Percentiles rank a stretch among this genome's conserved stretches.
Conservation (phyloP, 2,113 vertebrate species). For the Cathartes aura region DNA sequence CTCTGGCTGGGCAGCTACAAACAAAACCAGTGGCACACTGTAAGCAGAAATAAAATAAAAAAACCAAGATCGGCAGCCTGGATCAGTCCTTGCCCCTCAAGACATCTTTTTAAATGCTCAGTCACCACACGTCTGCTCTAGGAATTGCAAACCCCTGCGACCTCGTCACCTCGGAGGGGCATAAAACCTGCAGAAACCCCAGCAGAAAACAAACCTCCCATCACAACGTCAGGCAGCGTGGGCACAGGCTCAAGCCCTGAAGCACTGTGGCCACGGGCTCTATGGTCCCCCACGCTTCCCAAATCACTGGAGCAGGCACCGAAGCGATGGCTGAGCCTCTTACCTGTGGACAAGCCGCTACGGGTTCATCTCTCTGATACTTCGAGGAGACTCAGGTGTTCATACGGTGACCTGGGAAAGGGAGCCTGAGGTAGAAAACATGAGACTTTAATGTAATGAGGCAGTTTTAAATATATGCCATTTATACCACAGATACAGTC, state of each 20-base stretch:
- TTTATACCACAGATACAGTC: neutral
- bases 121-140: rapidly evolving
- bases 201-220: rapidly evolving
- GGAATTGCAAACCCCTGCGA: neutral
- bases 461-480: neutral
- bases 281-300: rapidly evolving
- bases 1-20: neutral
- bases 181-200: rapidly evolving
- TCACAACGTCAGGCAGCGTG: rapidly evolving
- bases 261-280: rapidly evolving
- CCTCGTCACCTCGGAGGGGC: rapidly evolving
- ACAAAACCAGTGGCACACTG: neutral
- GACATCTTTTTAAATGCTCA: neutral
- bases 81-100: neutral
- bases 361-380: neutral
- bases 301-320: rapidly evolving
- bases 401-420: neutral
- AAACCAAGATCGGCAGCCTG: rapidly evolving
- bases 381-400: neutral
- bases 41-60: neutral
- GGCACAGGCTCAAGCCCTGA: neutral
- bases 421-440: neutral
- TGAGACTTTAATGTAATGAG: neutral
- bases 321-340: neutral
- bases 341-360: conserved; percentile 33